Base-by-base conservation (phyloP, 2,113 vertebrate genomes). In the Labeo rohita region DNA sequence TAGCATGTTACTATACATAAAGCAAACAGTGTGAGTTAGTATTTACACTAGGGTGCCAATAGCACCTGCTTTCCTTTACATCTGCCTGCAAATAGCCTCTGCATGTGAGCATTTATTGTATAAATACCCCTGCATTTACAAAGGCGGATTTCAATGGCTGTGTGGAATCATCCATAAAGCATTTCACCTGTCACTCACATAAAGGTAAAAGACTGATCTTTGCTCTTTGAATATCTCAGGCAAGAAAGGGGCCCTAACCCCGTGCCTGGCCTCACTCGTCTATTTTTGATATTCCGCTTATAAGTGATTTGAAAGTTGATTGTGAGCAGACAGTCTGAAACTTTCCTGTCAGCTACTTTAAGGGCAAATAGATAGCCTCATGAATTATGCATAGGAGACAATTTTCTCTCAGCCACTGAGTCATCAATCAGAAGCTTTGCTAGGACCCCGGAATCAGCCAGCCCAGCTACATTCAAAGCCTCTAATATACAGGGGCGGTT, bases 221-320 rank as follows among this genome's bases (percentile, higher is more conserved):
- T 89, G 85, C 79, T 77, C 83, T 77, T 66, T 83, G 43, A 54
- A 61, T 74, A 83, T 79, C 83, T 75, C 68, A 8, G 49, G 65
- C 80, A 79, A 83, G 86, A 80, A 87, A 85, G 49, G 83, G 83
- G 54, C 82, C 91, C 94, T 94, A 95, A 96, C 95, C 94, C 94
- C 95, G 96, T 95, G 94, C 94, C 92, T 93, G 94, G 94, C 94
- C 94, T 95, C 95, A 94, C 93, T 34, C 92, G 95, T 96, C 96
- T 97, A 97, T 97, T 97, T 97, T 96, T 97, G 96, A 97, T 97
- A 96, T 96, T 96, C 95, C 95, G 94, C 89, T 96, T 96, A 95
- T 96, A 97, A 96, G 96, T 96, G 96, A 97, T 97, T 97, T 96
- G 95, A 96, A 96, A 97, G 96, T 96, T 96, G 96, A 97, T 96